These are phyloP conservation scores for Bombycilla garrulus DNA, from an alignment of 2,113 vertebrate species.

Conservation along the genomic window DNA sequence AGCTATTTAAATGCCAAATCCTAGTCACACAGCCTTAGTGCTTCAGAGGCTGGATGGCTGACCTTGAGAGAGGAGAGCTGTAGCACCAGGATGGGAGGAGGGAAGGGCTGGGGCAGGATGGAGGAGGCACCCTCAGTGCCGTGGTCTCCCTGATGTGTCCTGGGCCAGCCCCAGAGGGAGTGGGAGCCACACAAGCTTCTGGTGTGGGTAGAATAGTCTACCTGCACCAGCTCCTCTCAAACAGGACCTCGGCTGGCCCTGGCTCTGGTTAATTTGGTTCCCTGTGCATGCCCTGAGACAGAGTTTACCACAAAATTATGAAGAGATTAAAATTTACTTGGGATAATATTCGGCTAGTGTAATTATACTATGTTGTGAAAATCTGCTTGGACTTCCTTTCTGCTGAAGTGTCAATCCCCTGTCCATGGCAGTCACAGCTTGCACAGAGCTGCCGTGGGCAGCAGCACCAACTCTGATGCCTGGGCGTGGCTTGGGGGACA, in stretches of 20 bases:
- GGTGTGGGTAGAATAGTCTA: background rate
- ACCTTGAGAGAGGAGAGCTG: background rate
- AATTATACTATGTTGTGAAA: background rate
- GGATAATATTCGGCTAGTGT: background rate
- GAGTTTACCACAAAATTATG: background rate
- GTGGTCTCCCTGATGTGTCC: background rate
- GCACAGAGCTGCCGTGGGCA: accelerated
- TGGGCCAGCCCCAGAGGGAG: background rate
- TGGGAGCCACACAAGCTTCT: background rate
- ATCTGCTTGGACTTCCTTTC: background rate
- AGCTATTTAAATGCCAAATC: background rate
- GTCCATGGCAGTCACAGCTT: background rate
- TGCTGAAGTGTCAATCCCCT: background rate
- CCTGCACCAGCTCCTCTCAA: background rate
- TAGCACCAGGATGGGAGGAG: background rate
- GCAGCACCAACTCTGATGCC: accelerated
- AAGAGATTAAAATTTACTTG: background rate
- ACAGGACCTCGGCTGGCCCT: background rate
- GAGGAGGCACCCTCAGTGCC: background rate
- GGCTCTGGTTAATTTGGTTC: background rate
- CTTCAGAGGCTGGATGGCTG: background rate
- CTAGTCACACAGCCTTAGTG: background rate
- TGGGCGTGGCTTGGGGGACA: background rate
- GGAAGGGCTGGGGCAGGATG: background rate
- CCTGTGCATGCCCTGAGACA: accelerated